phyloP scores from a whole-genome alignment of 2,888 invertebrate genomes.

The Argyresthia goedartella region DNA sequence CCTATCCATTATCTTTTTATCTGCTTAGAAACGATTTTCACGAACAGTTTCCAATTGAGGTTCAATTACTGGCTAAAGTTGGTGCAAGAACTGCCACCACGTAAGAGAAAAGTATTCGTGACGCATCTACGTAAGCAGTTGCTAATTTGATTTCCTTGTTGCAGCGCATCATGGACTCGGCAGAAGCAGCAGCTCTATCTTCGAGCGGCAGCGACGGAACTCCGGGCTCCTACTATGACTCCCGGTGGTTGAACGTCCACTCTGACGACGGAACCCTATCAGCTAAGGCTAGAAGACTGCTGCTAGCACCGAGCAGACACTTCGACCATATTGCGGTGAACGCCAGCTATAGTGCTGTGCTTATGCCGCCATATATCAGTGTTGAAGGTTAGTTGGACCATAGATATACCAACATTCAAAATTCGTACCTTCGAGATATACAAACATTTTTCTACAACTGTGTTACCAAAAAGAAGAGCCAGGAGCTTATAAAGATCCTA shows the following conservation, averaged over 20 bases:
- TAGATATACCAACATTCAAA: too few species aligned
- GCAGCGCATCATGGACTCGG: conserved; percentile 92
- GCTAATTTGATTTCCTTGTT: conserved; percentile 2
- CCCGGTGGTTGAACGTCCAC: conserved; percentile 84
- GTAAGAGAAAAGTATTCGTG: too few species aligned
- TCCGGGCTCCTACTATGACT: conserved; percentile 80
- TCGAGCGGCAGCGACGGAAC: conserved; percentile 72
- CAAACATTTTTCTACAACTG: too few species aligned
- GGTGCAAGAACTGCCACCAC: too few species aligned
- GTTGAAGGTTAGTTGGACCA: conserved; percentile 76
- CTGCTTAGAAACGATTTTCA: too few species aligned
- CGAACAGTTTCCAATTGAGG: too few species aligned
- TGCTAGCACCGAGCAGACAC: conserved; percentile 82
- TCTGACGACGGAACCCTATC: conserved; percentile 81
- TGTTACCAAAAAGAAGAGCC: too few species aligned
- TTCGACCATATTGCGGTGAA: conserved; percentile 91
- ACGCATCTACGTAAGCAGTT: too few species aligned
- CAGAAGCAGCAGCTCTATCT: conserved; percentile 87
- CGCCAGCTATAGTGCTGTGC: conserved; percentile 86
- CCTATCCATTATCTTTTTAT: too few species aligned
- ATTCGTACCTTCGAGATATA: too few species aligned
- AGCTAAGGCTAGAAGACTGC: conserved; percentile 78
- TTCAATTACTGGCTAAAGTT: too few species aligned
- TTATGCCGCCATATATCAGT: conserved; percentile 86
- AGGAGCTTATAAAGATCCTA: too few species aligned